Base-by-base conservation (phyloP, 2,888 invertebrate species). In the Cephus nigrinus region DNA sequence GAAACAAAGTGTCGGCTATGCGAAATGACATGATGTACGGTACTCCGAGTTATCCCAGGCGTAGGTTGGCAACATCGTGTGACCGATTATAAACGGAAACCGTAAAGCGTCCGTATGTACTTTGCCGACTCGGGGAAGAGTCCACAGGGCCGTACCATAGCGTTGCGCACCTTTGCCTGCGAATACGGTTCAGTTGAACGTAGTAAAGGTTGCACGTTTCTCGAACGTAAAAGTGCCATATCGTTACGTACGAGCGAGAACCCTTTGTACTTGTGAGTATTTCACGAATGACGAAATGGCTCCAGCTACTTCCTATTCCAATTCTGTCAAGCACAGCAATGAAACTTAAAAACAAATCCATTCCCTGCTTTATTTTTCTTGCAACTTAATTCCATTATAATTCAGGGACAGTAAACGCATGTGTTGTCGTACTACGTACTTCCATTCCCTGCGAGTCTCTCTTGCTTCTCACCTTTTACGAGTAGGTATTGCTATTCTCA, bases 1-100 rank as follows among this genome's bases (percentile, higher is more conserved):
- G 75, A 73, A 69, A 69, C 79, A 69, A 79, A 79, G 72, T 23
- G 40, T 23, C 40, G 40, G 5, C 23, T 55, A 55, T 55, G 23
- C 55, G 55, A 55, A 55, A 68, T 40, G 69, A 23, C 74, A 11
- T 12, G 23, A n/a, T 4, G 15, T 36, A 36, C 36, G 3, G 12
- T 33, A 33, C 71, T 71, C 5, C 71, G 15, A 71, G 33, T 71
- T 71, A 71, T 71, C 32, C 12, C 71, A 31, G 71, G 4, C 32
- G 71, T 55, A 71, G 11, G n/a, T 31, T 33, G 71, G 71, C 71
- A 55, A 31, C 71, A 31, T 55, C 71, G 71, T 33, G 12, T 32
- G 71, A 23, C 32, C 71, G 71, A 71, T 71, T 32, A 31, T 71
- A 71, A 71, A 69, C 69, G 69, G n/a, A 40, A 69, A 71, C 71